Conservation (phyloP, 1,140 invertebrate genomes). For the Apis cerana region DNA sequence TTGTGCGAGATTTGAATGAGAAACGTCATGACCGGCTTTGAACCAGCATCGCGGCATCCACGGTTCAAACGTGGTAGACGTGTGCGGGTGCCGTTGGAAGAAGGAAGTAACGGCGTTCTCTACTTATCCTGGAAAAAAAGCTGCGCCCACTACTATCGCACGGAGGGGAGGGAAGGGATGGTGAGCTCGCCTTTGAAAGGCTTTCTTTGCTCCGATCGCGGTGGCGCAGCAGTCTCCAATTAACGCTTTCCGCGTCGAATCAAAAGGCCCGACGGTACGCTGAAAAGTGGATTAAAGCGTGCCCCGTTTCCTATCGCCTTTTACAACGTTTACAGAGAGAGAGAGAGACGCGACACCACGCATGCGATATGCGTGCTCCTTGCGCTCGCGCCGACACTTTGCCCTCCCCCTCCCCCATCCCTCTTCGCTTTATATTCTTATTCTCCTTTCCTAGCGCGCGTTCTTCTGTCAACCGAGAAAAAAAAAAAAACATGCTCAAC, state of each 20-base stretch:
- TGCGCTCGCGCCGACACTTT: conserved; percentile 4
- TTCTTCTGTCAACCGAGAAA: conserved; percentile 14
- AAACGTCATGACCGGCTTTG: conserved; percentile 4
- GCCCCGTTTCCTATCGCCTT: conserved; percentile 70
- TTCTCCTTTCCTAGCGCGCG: not conserved
- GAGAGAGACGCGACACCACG: conserved; percentile 2
- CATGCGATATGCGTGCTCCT: conserved; percentile 30
- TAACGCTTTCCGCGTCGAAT: conserved; percentile 72
- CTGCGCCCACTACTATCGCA: conserved; percentile 53
- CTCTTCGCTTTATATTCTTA: conserved; percentile 13
- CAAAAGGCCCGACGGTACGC: conserved; percentile 68
- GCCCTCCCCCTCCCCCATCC: not conserved
- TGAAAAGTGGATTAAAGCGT: conserved; percentile 70
- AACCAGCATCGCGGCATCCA: not conserved
- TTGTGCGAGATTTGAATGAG: conserved; percentile 15
- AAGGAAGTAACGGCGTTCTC: conserved; percentile 32
- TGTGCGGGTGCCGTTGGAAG: not conserved
- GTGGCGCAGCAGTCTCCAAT: conserved; percentile 72
- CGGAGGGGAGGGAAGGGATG: not conserved
- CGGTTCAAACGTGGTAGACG: not conserved
- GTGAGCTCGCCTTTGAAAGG: conserved; percentile 58
- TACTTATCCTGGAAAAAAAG: conserved; percentile 52
- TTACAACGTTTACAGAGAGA: conserved; percentile 59
- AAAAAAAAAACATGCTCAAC: not conserved
- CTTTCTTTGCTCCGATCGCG: conserved; percentile 68